Conservation (phyloP, 2,797 vertebrate species). For the Helostoma temminkii region DNA sequence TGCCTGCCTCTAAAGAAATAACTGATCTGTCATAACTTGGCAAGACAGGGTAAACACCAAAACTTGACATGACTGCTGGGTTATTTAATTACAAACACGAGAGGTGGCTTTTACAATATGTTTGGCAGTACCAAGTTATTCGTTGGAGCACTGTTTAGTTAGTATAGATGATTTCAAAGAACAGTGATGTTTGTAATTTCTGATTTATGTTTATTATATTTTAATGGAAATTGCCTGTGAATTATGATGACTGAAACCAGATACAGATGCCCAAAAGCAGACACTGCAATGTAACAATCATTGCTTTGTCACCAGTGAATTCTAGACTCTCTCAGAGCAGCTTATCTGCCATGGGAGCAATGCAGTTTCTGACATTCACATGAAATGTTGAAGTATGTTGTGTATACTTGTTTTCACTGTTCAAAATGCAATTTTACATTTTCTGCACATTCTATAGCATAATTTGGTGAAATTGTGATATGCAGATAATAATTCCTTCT, state of each 20-base stretch:
- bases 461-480: no score
- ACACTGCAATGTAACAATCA: no score
- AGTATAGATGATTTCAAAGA: conserved; percentile 13
- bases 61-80: conserved; percentile 12
- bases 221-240: no score
- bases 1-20: conserved; percentile 19
- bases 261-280: no score
- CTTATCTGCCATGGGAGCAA: no score
- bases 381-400: no score
- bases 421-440: neutral
- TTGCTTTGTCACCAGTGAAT: no score
- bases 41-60: conserved; percentile 18
- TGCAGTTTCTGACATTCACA: no score
- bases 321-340: no score
- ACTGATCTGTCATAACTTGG: conserved; percentile 45
- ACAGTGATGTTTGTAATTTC: neutral
- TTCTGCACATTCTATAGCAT: neutral
- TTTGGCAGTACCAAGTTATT: conserved; percentile 25
- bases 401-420: no score
- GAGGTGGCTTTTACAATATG: conserved; percentile 31
- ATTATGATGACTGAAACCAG: no score
- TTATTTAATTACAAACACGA: conserved; percentile 20
- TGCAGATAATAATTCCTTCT: neutral
- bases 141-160: neutral
- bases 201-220: no score